Evolutionary conservation across 2,888 invertebrate genomes (phyloP).

Genomic region (Rhopalosiphum nymphaeae): DNA sequence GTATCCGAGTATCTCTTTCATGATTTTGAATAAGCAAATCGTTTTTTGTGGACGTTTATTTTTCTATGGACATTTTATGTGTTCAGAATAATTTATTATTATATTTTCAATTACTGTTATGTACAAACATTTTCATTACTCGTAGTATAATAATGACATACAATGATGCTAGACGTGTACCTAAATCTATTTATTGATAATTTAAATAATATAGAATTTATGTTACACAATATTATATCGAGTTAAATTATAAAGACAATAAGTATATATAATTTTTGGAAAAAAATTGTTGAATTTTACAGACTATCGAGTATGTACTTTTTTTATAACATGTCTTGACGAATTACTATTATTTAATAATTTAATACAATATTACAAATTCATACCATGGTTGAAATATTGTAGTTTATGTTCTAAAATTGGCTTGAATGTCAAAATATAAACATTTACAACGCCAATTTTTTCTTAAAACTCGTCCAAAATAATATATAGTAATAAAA

Average conservation of each 20-base stretch:
- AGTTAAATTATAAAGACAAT: neutral
- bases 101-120: neutral
- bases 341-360: neutral
- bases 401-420: neutral
- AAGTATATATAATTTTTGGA: neutral
- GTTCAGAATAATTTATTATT: neutral
- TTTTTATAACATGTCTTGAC: neutral
- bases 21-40: neutral
- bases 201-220: neutral
- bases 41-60: neutral
- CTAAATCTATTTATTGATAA: neutral
- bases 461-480: neutral
- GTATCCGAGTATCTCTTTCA: neutral
- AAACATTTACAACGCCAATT: neutral
- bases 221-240: neutral
- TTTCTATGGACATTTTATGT: neutral
- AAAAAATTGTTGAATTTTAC: neutral
- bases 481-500: neutral
- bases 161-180: neutral
- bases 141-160: neutral
- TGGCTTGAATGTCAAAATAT: neutral
- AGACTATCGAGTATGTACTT: neutral
- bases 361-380: neutral
- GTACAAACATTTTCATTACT: neutral
- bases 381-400: neutral